Evolutionary conservation across 2,888 invertebrate genomes (phyloP).

Genomic region (Hydropsyche betteni): DNA sequence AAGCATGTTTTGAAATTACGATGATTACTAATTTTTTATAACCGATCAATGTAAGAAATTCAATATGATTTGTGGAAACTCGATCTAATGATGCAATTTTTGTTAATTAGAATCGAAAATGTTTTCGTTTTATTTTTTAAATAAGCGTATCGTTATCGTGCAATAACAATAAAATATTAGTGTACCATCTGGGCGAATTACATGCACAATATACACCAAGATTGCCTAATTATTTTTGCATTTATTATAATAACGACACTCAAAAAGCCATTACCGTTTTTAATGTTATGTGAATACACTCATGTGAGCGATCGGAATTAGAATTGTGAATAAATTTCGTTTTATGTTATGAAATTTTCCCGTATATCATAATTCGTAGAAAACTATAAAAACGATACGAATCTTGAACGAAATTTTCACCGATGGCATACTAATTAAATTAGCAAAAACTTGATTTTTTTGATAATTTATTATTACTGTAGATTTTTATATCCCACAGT

Average conservation of each 20-base stretch:
- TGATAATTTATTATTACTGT: background rate
- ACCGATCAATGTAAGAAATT: too few relatives aligned
- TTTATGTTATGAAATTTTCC: background rate
- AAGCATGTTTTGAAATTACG: too few relatives aligned
- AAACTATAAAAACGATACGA: background rate
- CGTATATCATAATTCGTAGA: too few relatives aligned
- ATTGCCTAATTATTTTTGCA: constrained; percentile 15
- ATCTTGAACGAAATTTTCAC: background rate
- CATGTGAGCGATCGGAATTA: background rate
- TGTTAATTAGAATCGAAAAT: too few relatives aligned
- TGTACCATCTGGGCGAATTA: too few relatives aligned
- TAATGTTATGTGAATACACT: background rate
- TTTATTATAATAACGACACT: background rate
- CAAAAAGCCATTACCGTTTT: constrained; percentile 6
- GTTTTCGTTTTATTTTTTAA: too few relatives aligned
- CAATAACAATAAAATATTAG: too few relatives aligned
- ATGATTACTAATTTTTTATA: too few relatives aligned
- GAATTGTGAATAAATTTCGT: background rate
- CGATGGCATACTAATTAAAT: too few relatives aligned
- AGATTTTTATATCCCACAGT: background rate
- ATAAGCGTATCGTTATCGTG: too few relatives aligned
- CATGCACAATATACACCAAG: background rate
- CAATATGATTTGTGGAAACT: too few relatives aligned
- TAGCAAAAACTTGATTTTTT: background rate
- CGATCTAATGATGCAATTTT: too few relatives aligned